A percentile compares a stretch with the other conserved stretches of the same genome.
These are phyloP conservation scores for Cheumatopsyche charites DNA, from an alignment of 1,140 invertebrate genomes.

Conservation along the genomic window DNA sequence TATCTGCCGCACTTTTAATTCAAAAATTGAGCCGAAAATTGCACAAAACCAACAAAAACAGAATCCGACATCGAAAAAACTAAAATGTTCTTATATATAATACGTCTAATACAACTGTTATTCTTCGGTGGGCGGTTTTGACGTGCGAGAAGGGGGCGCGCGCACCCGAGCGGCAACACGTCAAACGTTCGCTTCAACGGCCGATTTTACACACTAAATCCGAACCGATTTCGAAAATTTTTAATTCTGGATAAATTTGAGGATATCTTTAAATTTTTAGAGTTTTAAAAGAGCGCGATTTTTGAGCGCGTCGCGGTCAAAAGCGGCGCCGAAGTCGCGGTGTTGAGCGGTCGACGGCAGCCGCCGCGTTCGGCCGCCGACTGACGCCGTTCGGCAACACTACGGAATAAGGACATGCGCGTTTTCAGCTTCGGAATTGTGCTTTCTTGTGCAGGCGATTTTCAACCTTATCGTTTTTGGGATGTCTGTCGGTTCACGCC, in stretches of 20 bases:
- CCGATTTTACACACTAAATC: too few species aligned
- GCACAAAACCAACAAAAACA: too few species aligned
- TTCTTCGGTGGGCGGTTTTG: conserved; percentile 9
- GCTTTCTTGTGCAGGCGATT: background rate
- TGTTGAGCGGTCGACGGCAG: conserved; percentile 4
- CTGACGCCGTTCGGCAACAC: background rate
- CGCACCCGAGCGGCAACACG: conserved; percentile 11
- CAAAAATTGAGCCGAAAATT: background rate
- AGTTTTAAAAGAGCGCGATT: background rate
- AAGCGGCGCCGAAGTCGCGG: background rate
- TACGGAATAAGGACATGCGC: conserved; percentile 12
- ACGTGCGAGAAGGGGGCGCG: background rate
- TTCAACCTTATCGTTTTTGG: background rate
- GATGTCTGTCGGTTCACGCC: background rate
- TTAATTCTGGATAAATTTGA: too few species aligned
- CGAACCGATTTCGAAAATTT: too few species aligned
- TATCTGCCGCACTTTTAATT: background rate
- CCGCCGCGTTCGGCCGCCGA: conserved; percentile 8
- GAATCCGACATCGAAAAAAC: too few species aligned
- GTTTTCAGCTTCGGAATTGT: background rate
- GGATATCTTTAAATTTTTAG: too few species aligned
- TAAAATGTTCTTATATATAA: too few species aligned
- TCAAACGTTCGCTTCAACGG: background rate
- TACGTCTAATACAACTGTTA: too few species aligned
- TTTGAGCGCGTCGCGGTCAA: background rate